Evolutionary conservation across 2,888 invertebrate species (phyloP).

Genomic region (Encarsia formosa): DNA sequence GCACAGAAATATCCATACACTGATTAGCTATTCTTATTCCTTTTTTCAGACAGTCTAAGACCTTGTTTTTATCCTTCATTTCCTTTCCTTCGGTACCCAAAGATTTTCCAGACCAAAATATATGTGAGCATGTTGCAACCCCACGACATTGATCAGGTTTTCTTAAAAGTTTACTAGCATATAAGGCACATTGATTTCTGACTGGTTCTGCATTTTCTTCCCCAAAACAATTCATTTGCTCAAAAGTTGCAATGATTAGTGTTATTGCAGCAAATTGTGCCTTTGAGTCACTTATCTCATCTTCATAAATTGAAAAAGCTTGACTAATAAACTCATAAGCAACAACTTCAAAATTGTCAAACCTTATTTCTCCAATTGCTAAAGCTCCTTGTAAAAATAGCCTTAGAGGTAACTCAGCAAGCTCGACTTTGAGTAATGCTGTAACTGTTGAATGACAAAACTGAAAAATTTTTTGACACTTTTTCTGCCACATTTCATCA

Average conservation of each 20-base stretch:
- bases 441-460: slow-evolving; percentile 96
- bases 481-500: slow-evolving; percentile 98
- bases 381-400: slow-evolving; percentile 94
- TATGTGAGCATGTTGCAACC: slow-evolving; percentile 87
- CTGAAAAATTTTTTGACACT: slow-evolving; percentile 96
- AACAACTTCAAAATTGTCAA: slow-evolving; percentile 92
- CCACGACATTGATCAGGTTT: slow-evolving; percentile 98
- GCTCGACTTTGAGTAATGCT: slow-evolving; percentile 89
- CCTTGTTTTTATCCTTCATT: slow-evolving; percentile 86
- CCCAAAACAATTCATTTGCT: slow-evolving; percentile 90
- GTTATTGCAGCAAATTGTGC: slow-evolving; percentile 95
- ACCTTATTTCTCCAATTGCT: slow-evolving; percentile 85
- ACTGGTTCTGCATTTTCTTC: slow-evolving; percentile 97
- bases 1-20: slow-evolving; percentile 95
- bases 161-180: slow-evolving; percentile 91
- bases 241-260: slow-evolving; percentile 90
- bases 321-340: slow-evolving; percentile 98
- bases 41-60: slow-evolving; percentile 92
- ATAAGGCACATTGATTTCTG: slow-evolving; percentile 91
- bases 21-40: slow-evolving; percentile 92
- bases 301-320: slow-evolving; percentile 96
- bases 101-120: slow-evolving; percentile 92
- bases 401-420: slow-evolving; percentile 88
- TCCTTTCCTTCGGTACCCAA: slow-evolving; percentile 52
- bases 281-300: slow-evolving; percentile 96